Evolutionary conservation across 2,113 vertebrate species (phyloP).

Genomic region (Epinephelus lanceolatus): DNA sequence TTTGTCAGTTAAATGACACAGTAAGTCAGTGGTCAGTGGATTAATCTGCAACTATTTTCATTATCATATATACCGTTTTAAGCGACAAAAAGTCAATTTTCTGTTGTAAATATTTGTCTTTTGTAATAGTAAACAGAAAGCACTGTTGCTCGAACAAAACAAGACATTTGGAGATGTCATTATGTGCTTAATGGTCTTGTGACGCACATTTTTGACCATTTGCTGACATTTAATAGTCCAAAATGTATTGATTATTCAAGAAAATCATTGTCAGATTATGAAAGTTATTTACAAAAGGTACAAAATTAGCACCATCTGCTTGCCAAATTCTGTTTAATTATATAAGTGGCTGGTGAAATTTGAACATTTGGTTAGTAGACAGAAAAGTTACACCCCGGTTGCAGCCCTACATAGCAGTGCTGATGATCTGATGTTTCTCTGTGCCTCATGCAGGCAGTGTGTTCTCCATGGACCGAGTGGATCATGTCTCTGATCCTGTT

Average conservation of each 20-base stretch:
- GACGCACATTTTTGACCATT: not conserved
- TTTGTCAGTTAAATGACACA: not conserved
- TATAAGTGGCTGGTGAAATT: no score
- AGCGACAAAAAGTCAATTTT: not conserved
- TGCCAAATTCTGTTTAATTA: no score
- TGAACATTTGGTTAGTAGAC: no score
- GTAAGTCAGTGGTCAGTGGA: not conserved
- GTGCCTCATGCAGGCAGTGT: conserved; percentile 78
- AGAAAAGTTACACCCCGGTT: not conserved
- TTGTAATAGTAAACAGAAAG: not conserved
- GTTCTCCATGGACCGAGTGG: conserved; percentile 84
- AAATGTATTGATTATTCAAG: not conserved
- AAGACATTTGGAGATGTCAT: not conserved
- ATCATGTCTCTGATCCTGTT: conserved; percentile 98
- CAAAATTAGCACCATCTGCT: no score
- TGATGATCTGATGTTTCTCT: conserved; percentile 10
- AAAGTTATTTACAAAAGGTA: not conserved
- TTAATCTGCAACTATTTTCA: not conserved
- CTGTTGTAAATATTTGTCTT: not conserved
- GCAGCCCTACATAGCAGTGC: not conserved
- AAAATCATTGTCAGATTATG: not conserved
- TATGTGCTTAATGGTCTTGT: not conserved
- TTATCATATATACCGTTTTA: not conserved
- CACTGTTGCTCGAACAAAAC: not conserved
- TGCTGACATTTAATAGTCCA: not conserved